These are phyloP conservation scores for Musca domestica DNA, from an alignment of 1,140 invertebrate species.

Conservation along the genomic window DNA sequence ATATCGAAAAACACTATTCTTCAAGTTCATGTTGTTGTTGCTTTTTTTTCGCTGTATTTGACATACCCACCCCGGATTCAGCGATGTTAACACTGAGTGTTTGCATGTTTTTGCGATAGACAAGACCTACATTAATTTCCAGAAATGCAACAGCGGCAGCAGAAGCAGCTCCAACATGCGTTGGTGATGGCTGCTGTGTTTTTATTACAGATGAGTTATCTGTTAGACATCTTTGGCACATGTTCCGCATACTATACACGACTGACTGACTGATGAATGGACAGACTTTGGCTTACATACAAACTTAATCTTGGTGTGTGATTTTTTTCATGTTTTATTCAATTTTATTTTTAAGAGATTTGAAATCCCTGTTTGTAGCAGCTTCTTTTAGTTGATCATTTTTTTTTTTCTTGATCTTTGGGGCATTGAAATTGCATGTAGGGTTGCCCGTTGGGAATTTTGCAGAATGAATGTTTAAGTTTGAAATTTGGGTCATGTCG, in stretches of 20 bases:
- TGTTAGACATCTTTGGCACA: neutral
- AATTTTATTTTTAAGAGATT: constrained; percentile 17
- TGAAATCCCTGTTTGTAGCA: constrained; percentile 1
- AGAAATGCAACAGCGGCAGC: neutral
- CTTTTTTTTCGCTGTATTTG: neutral
- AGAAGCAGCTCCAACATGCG: neutral
- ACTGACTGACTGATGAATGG: neutral
- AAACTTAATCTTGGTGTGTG: no score
- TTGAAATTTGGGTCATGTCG: no score
- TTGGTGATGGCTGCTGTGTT: neutral
- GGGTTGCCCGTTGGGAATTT: no score
- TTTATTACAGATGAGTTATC: constrained; percentile 1
- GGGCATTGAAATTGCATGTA: neutral
- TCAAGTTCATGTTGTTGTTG: neutral
- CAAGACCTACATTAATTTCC: neutral
- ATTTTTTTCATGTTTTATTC: constrained; percentile 15
- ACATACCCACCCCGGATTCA: neutral
- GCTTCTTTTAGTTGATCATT: neutral
- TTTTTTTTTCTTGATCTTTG: neutral
- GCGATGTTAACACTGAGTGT: no score
- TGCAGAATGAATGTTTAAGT: no score
- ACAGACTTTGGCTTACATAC: neutral
- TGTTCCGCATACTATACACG: neutral
- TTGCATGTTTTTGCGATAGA: neutral
- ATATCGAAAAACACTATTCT: neutral